These are phyloP conservation scores for Spisula subtruncata DNA, from an alignment of 2,888 invertebrate genomes.

Conservation along the genomic window DNA sequence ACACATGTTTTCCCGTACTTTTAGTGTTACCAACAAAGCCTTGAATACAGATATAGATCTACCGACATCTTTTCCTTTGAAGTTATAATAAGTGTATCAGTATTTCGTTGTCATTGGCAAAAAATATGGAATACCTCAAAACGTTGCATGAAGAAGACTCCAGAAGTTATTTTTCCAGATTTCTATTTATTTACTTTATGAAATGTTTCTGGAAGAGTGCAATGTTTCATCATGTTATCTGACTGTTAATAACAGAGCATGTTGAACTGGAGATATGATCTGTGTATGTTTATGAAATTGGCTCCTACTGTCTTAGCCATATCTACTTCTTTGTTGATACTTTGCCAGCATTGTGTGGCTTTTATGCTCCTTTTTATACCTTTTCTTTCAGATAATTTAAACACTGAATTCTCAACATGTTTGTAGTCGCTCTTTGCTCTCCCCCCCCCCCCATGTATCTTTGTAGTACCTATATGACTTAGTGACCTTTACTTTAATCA, in stretches of 20 bases:
- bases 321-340: constrained; percentile 8
- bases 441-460: not conserved
- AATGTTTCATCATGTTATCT: not conserved
- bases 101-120: not conserved
- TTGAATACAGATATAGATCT: not conserved
- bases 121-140: not conserved
- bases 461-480: not conserved
- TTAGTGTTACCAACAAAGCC: not conserved
- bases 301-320: not conserved
- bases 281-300: not conserved
- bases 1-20: not conserved
- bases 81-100: not conserved
- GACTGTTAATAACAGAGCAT: not conserved
- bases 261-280: not conserved
- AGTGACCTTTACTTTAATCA: too few species aligned
- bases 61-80: not conserved
- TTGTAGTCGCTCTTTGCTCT: too few species aligned
- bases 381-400: not conserved
- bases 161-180: not conserved
- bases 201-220: not conserved
- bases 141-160: not conserved
- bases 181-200: not conserved
- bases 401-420: not conserved
- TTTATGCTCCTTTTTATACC: constrained; percentile 9
- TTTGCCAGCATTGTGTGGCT: not conserved